Evolutionary conservation across 2,888 invertebrate genomes (phyloP).

Genomic region (Andrena praecox): DNA sequence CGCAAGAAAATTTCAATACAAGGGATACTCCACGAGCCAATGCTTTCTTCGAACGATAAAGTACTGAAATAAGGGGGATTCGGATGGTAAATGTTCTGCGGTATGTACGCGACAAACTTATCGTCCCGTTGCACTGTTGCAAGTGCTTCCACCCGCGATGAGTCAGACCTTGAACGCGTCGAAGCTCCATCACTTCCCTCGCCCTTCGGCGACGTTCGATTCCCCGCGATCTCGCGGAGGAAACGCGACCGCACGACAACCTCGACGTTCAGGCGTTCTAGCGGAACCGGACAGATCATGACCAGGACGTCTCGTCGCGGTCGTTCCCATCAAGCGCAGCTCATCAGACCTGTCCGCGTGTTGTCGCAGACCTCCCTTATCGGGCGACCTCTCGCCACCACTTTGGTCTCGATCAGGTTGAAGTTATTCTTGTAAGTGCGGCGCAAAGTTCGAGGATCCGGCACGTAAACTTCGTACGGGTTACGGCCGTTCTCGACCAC

Average conservation of each 20-base stretch:
- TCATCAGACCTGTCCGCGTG: conserved; percentile 77
- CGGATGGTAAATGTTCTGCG: too few species aligned
- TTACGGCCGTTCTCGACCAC: conserved; percentile 79
- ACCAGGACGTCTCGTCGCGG: conserved; percentile 10
- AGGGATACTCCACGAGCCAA: too few species aligned
- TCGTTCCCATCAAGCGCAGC: conserved; percentile 73
- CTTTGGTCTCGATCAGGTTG: conserved; percentile 67
- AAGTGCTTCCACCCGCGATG: not conserved
- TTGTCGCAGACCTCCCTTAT: conserved; percentile 79
- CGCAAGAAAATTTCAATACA: too few species aligned
- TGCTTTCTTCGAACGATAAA: too few species aligned
- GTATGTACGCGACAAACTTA: not conserved
- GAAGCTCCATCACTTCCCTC: not conserved
- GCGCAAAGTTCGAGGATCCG: conserved; percentile 76
- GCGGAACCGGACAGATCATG: conserved; percentile 27
- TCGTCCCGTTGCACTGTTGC: not conserved
- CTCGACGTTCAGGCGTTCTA: conserved; percentile 3
- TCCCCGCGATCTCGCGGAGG: not conserved
- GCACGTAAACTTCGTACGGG: conserved; percentile 80
- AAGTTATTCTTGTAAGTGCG: conserved; percentile 81
- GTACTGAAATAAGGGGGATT: too few species aligned
- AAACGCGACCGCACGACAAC: not conserved
- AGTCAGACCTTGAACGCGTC: too few species aligned
- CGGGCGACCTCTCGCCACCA: conserved; percentile 69
- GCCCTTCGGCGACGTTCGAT: not conserved